phyloP scores from a whole-genome alignment of 1,140 invertebrate species.

The Tetramorium simillimum region DNA sequence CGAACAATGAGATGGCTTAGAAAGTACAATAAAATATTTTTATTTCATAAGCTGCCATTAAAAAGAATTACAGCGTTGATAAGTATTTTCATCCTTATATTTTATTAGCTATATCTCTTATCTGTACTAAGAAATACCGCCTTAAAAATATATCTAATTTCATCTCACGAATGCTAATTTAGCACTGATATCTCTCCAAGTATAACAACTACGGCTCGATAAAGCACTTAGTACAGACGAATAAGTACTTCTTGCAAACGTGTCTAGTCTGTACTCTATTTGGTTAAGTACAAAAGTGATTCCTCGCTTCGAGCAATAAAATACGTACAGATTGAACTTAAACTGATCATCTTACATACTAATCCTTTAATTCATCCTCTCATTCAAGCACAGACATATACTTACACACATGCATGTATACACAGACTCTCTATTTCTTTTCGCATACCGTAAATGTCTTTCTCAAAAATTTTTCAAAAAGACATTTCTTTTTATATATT shows the following conservation, averaged over 20 bases:
- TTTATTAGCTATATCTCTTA: conserved; percentile 10
- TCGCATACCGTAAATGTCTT: conserved; percentile 8
- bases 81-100: conserved; percentile 50
- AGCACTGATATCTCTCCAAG: neutral
- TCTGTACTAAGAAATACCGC: conserved; percentile 22
- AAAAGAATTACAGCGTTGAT: conserved; percentile 61
- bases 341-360: conserved; percentile 8
- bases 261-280: conserved; percentile 12
- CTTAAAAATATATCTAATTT: conserved; percentile 45
- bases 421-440: neutral
- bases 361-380: conserved; percentile 14
- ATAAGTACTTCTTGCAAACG: conserved; percentile 14
- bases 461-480: conserved; percentile 18
- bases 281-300: conserved; percentile 52
- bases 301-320: conserved; percentile 3
- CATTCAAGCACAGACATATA: neutral
- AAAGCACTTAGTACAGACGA: conserved; percentile 3
- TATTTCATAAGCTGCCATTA: conserved; percentile 69
- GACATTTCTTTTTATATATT: conserved; percentile 8
- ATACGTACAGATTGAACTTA: conserved; percentile 27
- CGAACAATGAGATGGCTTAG: neutral
- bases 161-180: conserved; percentile 25
- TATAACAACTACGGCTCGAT: conserved; percentile 16
- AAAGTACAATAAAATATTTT: conserved; percentile 68
- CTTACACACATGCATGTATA: neutral